Evolutionary conservation across 1,140 invertebrate genomes (phyloP).

Genomic region (Hylaeus volcanicus): DNA sequence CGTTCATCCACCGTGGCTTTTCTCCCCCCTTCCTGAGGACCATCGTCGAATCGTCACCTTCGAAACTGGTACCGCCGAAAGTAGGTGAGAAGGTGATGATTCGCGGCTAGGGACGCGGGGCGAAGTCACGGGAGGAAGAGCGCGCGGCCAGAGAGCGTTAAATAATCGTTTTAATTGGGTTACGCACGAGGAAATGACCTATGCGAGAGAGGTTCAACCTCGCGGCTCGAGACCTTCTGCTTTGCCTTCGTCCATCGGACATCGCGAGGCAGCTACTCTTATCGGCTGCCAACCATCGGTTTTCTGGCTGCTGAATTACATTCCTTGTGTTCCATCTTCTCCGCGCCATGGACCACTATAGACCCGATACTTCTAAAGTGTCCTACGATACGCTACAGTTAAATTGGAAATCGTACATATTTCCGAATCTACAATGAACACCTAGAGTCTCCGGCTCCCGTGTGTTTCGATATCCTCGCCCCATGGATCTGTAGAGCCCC

Average conservation of each 20-base stretch:
- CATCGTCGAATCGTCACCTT: constrained; percentile 7
- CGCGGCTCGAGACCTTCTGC: constrained; percentile 71
- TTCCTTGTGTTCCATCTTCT: no score
- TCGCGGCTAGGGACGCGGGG: background rate
- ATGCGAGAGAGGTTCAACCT: constrained; percentile 66
- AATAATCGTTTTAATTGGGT: constrained; percentile 80
- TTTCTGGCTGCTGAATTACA: constrained; percentile 36
- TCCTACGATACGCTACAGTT: no score
- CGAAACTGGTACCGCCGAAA: constrained; percentile 26
- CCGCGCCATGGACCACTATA: no score
- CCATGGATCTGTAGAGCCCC: no score
- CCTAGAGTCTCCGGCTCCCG: no score
- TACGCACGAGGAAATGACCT: constrained; percentile 80
- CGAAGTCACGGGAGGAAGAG: constrained; percentile 34
- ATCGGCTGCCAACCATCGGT: constrained; percentile 31
- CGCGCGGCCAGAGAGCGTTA: constrained; percentile 68
- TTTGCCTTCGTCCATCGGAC: constrained; percentile 34
- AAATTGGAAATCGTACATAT: no score
- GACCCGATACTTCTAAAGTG: no score
- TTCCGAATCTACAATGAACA: no score
- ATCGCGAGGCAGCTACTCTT: constrained; percentile 21
- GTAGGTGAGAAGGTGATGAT: constrained; percentile 42
- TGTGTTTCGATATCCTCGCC: no score
- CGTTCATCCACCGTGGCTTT: background rate
- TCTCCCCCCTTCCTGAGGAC: constrained; percentile 7